A percentile compares a stretch with the other conserved stretches of the same genome.
phyloP scores from a whole-genome alignment of 2,113 vertebrate genomes.

The Cochlearius cochlearius region DNA sequence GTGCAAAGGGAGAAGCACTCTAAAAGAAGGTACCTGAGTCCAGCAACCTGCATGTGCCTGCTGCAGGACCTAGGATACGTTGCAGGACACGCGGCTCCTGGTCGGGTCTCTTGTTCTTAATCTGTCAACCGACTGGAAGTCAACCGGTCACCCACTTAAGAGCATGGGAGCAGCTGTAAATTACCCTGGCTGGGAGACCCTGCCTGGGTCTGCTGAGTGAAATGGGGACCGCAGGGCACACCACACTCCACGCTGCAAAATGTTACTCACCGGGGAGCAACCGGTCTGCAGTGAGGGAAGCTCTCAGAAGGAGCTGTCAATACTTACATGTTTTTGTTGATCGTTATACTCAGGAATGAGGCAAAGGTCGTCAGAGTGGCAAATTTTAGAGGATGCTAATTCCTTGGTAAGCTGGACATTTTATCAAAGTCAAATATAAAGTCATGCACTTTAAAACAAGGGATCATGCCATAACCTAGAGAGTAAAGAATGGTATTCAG shows the following conservation, averaged over 20 bases:
- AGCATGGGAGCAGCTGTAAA: neutral
- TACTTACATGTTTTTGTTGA: neutral
- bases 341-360: neutral
- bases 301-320: neutral
- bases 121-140: neutral
- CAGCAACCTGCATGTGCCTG: neutral
- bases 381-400: neutral
- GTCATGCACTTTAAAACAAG: neutral
- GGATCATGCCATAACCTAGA: neutral
- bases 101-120: neutral
- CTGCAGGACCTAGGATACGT: neutral
- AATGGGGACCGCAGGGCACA: neutral
- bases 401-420: neutral
- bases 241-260: rapidly evolving
- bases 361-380: neutral
- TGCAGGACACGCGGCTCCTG: neutral
- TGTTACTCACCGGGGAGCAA: rapidly evolving
- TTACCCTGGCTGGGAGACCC: neutral
- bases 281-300: neutral
- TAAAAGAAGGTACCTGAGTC: no score
- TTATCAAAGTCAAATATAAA: neutral
- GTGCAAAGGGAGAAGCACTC: neutral
- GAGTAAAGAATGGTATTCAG: neutral
- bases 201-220: neutral
- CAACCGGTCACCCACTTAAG: neutral